Base-by-base conservation (phyloP, 2,797 vertebrate species). In the Gallinago nigripennis region DNA sequence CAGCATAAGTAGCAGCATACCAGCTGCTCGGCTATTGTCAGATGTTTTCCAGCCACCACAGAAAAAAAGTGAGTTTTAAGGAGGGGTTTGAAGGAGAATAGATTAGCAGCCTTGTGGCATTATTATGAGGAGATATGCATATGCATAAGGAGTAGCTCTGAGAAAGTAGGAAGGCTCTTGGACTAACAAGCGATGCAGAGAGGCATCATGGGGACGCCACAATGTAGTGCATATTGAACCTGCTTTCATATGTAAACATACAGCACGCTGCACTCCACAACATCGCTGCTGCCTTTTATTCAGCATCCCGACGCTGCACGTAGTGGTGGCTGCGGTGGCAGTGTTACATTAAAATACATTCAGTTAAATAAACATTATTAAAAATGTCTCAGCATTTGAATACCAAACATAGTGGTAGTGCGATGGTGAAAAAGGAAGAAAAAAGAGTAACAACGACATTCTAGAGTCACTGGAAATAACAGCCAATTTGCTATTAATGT, bases 211-310 rank as follows among this genome's bases (percentile, higher is more conserved):
- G 93, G 86, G 92, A 88, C 11, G 39, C 80, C 83, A 90, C 91
- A 87, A 79, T 86, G 90, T 37, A 31, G 73, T 53, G 70, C 85
- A 88, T 64, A 94, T 91, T 88, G 95, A 96, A 94, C 82, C 91
- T 88, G 94, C 94, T 96, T 96, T 96, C 94, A 94, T 95, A 94
- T 92, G 95, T 96, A 96, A 96, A 94, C 96, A 87, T 68, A 94
- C 73, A 66, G 82, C 84, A 58, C 15, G 39, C 89, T 86, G 51
- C 85, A 90, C 87, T 24, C 95, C 91, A 45, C 85, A 63, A 82
- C 87, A 83, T 86, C 82, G 9, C 71, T 82, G 53, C 28, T 75
- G 90, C 65, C 82, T 93, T 95, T 92, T 84, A 94, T 95, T 96
- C 64, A 35, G 53, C 61, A 43, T 89, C 76, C 33, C 54, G 75